Conservation (phyloP, 2,113 vertebrate species). For the Uropsilus gracilis region DNA sequence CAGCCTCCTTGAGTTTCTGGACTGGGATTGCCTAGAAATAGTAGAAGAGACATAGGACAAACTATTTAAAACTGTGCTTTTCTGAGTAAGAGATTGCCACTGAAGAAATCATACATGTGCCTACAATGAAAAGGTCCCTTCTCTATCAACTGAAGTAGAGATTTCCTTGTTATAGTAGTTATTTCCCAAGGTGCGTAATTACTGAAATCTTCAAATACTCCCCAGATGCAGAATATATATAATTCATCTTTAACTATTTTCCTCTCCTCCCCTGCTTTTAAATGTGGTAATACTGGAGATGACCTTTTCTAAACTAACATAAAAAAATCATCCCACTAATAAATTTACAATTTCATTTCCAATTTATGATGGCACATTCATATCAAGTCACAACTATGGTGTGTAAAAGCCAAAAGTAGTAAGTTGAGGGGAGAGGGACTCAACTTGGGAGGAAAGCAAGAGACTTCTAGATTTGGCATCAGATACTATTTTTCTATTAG, state of each 20-base stretch:
- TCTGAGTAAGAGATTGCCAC: not conserved
- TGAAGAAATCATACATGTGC: not conserved
- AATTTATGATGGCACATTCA: not conserved
- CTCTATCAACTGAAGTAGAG: not conserved
- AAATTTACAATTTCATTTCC: not conserved
- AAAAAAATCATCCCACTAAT: not conserved
- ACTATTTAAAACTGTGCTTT: not conserved
- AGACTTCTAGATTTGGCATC: constrained; percentile 23
- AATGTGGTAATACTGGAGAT: not conserved
- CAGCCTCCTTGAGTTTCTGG: not conserved
- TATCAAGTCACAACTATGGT: not conserved
- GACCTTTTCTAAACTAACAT: not conserved
- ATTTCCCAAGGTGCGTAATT: not conserved
- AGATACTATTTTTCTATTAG: not conserved
- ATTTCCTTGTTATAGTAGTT: not conserved
- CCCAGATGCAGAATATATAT: not conserved
- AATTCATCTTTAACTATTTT: not conserved
- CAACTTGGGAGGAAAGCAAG: not conserved
- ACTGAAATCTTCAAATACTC: constrained; percentile 22
- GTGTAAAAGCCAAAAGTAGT: not conserved
- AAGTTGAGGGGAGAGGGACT: not conserved
- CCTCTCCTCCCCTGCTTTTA: not conserved
- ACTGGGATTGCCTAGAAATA: not conserved
- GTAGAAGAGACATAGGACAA: not conserved
- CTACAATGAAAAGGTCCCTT: not conserved